Conservation (phyloP, 1,140 invertebrate species). For the Batillaria attramentaria region DNA sequence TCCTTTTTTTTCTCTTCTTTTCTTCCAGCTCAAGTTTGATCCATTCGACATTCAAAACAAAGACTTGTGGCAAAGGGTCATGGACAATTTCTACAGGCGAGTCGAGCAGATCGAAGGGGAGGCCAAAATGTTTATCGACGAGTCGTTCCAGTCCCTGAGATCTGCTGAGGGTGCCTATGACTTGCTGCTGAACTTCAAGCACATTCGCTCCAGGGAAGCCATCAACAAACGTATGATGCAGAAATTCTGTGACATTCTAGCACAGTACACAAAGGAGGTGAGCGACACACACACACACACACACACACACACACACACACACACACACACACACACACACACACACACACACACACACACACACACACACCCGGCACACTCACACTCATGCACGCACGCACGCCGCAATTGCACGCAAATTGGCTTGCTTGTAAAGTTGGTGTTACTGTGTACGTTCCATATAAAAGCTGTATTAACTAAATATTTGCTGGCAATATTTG, state of each 20-base stretch:
- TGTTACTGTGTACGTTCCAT: too few species aligned
- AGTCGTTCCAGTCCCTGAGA: conserved; percentile 83
- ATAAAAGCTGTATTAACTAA: too few species aligned
- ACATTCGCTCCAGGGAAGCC: conserved; percentile 80
- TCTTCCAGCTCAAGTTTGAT: conserved; percentile 82
- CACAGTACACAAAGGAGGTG: conserved; percentile 85
- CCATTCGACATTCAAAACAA: conserved; percentile 82
- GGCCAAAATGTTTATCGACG: conserved; percentile 85
- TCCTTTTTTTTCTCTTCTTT: not conserved
- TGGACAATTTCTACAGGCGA: conserved; percentile 81
- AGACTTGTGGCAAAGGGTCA: conserved; percentile 86
- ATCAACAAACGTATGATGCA: conserved; percentile 81
- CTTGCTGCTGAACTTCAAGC: conserved; percentile 83
- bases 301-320: conserved; percentile 22
- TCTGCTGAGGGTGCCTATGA: conserved; percentile 84
- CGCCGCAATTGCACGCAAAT: not conserved
- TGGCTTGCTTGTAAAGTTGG: too few species aligned
- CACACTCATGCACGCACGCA: not conserved
- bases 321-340: conserved; percentile 2
- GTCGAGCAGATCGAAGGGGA: conserved; percentile 82
- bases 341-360: conserved; percentile 20
- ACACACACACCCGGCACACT: not conserved
- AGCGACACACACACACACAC: conserved; percentile 39
- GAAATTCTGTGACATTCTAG: conserved; percentile 86
- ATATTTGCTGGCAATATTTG: too few species aligned